Conservation (phyloP, 2,113 vertebrate genomes). For the Muntiacus reevesi region DNA sequence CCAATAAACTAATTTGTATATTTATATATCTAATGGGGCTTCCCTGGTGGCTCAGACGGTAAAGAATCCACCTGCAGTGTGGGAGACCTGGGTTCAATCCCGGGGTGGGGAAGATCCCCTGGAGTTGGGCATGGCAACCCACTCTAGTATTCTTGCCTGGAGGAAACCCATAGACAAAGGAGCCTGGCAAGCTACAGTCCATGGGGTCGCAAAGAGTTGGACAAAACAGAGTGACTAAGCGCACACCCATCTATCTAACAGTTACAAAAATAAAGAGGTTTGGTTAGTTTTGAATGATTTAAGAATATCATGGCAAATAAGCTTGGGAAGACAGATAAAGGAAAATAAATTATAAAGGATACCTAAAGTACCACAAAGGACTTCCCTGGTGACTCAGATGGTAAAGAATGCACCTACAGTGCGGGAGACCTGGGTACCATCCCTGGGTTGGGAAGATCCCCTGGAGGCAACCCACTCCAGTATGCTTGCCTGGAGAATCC, state of each 20-base stretch:
- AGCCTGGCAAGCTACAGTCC: not conserved
- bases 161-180: not conserved
- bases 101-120: not conserved
- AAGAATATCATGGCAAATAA: not conserved
- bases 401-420: not conserved
- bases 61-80: not conserved
- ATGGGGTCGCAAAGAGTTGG: not conserved
- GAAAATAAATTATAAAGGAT: not conserved
- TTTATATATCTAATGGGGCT: not conserved
- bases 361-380: not conserved
- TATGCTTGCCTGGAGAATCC: not conserved
- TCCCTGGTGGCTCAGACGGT: not conserved
- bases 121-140: not conserved
- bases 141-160: not conserved
- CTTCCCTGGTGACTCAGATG: not conserved
- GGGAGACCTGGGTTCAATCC: not conserved
- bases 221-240: not conserved
- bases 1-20: not conserved
- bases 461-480: not conserved
- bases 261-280: not conserved
- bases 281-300: not conserved
- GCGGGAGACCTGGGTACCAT: fast-evolving
- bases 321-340: not conserved
- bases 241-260: not conserved
- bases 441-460: not conserved